Percentiles rank a stretch among this genome's conserved stretches.
These are phyloP conservation scores for Xyrauchen texanus DNA, from an alignment of 2,113 vertebrate species.

Conservation along the genomic window DNA sequence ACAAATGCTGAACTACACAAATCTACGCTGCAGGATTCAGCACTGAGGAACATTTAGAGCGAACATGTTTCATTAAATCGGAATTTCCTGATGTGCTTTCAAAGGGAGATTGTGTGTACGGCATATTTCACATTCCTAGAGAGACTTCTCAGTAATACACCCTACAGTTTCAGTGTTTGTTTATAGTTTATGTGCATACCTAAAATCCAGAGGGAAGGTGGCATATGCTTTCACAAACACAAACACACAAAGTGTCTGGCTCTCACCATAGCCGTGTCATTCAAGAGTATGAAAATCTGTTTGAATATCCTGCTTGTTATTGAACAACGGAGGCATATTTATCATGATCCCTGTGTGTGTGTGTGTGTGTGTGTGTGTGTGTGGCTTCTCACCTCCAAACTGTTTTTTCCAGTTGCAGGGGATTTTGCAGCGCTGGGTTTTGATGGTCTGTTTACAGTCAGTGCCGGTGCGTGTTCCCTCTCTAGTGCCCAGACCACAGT, in stretches of 20 bases:
- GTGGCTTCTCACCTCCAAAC: conserved; percentile 85
- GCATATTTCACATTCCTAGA: not conserved
- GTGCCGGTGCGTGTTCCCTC: conserved; percentile 89
- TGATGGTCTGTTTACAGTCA: conserved; percentile 94
- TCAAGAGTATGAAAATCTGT: conserved; percentile 19
- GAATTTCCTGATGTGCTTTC: not conserved
- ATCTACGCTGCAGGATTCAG: conserved; percentile 17
- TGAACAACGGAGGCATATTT: not conserved
- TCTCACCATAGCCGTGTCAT: conserved; percentile 28
- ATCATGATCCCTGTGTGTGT: too few relatives aligned
- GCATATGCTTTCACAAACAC: not conserved
- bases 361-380: not conserved
- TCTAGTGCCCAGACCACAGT: conserved; percentile 92
- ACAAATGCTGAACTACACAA: not conserved
- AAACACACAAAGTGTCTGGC: conserved; percentile 27
- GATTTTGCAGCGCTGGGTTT: conserved; percentile 98
- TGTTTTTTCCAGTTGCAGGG: conserved; percentile 99
- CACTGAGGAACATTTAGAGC: conserved; percentile 4
- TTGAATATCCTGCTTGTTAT: not conserved
- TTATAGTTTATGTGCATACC: conserved; percentile 33
- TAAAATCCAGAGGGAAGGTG: conserved; percentile 25
- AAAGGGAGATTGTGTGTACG: not conserved
- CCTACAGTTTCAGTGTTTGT: conserved; percentile 9
- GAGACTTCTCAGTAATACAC: conserved; percentile 2
- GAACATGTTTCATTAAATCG: conserved; percentile 28